Conservation (phyloP, 2,113 vertebrate genomes). For the Tylochromis polylepis region DNA sequence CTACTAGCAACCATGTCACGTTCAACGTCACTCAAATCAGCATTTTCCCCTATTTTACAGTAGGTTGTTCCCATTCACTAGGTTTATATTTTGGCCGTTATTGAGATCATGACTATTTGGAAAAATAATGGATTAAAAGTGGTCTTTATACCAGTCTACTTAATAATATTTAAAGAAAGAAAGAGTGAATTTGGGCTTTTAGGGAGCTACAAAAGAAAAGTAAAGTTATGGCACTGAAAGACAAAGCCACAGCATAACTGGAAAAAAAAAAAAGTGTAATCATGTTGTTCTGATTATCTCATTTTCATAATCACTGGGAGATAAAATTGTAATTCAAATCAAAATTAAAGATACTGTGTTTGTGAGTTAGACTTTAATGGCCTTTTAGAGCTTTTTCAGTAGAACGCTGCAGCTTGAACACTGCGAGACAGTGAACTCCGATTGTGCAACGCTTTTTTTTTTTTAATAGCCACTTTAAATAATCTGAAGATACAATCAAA, state of each 20-base stretch:
- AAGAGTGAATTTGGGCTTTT: not conserved
- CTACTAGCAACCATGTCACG: not conserved
- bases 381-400: not conserved
- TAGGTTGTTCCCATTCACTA: not conserved
- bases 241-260: not conserved
- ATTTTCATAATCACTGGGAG: not conserved
- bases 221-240: not conserved
- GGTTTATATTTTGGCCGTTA: too few relatives aligned
- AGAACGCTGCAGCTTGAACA: not conserved
- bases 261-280: not conserved
- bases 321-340: not conserved
- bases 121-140: not conserved
- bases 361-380: not conserved
- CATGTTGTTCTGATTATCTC: not conserved
- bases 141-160: not conserved
- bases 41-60: not conserved
- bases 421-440: not conserved
- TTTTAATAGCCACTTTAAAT: not conserved
- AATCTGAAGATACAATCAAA: not conserved
- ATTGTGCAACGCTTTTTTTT: not conserved
- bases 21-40: not conserved
- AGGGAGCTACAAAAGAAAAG: not conserved
- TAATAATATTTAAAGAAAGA: not conserved
- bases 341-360: not conserved
- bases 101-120: not conserved